These are phyloP conservation scores for Drosophila persimilis DNA, from an alignment of 1,140 invertebrate genomes.

Conservation along the genomic window DNA sequence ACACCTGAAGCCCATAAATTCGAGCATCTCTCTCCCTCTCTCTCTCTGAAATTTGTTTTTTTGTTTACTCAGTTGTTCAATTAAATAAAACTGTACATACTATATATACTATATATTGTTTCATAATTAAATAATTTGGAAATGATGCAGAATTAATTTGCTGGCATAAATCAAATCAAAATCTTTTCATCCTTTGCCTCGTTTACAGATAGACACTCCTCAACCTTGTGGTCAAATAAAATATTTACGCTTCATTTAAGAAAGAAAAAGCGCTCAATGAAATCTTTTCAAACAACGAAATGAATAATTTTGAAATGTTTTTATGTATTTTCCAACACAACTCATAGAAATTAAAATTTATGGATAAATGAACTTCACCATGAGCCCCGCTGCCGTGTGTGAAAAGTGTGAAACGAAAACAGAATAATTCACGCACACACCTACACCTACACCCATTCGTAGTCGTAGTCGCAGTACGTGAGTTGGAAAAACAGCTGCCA, in stretches of 20 bases:
- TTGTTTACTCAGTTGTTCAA: slow-evolving; percentile 26
- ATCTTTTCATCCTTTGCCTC: background rate
- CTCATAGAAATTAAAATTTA: slow-evolving; percentile 38
- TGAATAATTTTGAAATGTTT: slow-evolving; percentile 42
- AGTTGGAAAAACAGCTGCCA: slow-evolving; percentile 65
- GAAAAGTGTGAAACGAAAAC: slow-evolving; percentile 39
- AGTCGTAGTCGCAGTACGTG: slow-evolving; percentile 34
- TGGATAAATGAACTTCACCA: slow-evolving; percentile 49
- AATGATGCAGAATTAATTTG: slow-evolving; percentile 22
- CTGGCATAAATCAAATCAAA: slow-evolving; percentile 6
- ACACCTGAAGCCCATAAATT: slow-evolving; percentile 68
- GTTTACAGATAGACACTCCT: background rate
- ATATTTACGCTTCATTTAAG: slow-evolving; percentile 31
- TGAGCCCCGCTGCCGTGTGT: slow-evolving; percentile 36
- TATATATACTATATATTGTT: too few relatives aligned
- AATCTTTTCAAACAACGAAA: slow-evolving; percentile 23
- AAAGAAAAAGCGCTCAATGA: slow-evolving; percentile 25
- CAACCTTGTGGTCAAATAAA: slow-evolving; percentile 14
- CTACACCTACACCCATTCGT: background rate
- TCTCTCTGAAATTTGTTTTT: slow-evolving; percentile 1
- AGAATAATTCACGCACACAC: slow-evolving; percentile 29
- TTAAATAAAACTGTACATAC: too few relatives aligned
- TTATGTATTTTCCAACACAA: slow-evolving; percentile 39
- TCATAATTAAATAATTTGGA: too few relatives aligned
- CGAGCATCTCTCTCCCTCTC: background rate